Conservation (phyloP, 2,888 invertebrate genomes). For the Parthenolecanium corni region DNA sequence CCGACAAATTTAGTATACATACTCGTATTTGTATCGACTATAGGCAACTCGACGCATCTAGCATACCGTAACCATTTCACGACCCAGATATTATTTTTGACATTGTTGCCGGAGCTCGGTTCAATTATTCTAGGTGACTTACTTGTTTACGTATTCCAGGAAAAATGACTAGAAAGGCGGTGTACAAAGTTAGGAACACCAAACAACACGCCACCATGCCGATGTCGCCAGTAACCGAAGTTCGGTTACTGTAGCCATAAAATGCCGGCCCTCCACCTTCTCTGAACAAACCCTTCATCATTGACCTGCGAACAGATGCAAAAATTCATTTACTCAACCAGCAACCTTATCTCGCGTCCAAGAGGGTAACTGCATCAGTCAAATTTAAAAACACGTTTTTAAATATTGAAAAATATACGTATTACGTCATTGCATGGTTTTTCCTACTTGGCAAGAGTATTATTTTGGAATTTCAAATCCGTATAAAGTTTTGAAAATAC, state of each 20-base stretch:
- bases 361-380: too few species aligned
- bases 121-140: not conserved
- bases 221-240: constrained; percentile 88
- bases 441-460: too few species aligned
- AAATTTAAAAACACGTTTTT: too few species aligned
- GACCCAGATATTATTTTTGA: not conserved
- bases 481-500: too few species aligned
- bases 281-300: constrained; percentile 61
- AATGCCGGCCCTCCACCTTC: constrained; percentile 93
- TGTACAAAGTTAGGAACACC: constrained; percentile 78
- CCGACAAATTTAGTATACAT: too few species aligned
- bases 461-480: too few species aligned
- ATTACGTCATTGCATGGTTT: too few species aligned
- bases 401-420: too few species aligned
- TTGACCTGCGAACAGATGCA: constrained; percentile 8
- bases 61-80: constrained; percentile 1
- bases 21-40: too few species aligned
- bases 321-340: too few species aligned
- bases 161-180: constrained; percentile 90
- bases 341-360: too few species aligned
- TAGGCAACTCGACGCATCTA: too few species aligned
- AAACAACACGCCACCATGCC: constrained; percentile 73
- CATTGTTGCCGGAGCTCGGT: not conserved
- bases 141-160: constrained; percentile 89
- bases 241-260: constrained; percentile 87